phyloP scores from a whole-genome alignment of 1,140 invertebrate genomes.

The Drosophila nebulosa region DNA sequence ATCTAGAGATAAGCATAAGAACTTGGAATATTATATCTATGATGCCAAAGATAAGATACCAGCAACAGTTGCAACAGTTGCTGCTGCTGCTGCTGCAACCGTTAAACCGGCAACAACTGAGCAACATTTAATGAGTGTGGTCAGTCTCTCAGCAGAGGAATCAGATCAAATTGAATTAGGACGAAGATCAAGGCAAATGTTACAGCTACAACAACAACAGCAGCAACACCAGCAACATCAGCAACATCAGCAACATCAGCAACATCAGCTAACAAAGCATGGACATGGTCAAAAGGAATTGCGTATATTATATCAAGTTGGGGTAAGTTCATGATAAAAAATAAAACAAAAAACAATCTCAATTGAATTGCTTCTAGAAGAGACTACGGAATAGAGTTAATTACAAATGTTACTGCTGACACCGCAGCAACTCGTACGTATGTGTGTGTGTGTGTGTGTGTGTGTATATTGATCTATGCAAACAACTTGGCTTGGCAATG shows the following conservation, averaged over 20 bases:
- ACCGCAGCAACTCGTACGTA: conserved; percentile 1
- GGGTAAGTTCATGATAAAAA: conserved; percentile 65
- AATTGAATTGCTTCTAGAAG: conserved; percentile 1
- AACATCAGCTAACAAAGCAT: conserved; percentile 33
- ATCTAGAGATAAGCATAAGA: conserved; percentile 59
- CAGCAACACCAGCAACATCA: too few species aligned
- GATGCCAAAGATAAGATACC: conserved; percentile 60
- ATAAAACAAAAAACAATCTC: too few species aligned
- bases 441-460: neutral
- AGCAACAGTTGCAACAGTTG: conserved; percentile 22
- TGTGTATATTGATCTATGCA: conserved; percentile 59
- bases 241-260: conserved; percentile 45
- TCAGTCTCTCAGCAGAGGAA: conserved; percentile 48
- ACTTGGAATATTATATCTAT: conserved; percentile 65
- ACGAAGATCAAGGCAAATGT: conserved; percentile 65
- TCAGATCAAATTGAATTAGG: conserved; percentile 26
- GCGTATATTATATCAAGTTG: conserved; percentile 77
- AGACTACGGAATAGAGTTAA: conserved; percentile 33
- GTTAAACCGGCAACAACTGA: conserved; percentile 23
- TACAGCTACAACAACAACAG: conserved; percentile 53
- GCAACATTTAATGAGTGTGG: conserved; percentile 39
- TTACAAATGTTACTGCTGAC: conserved; percentile 30
- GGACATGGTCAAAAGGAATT: conserved; percentile 54
- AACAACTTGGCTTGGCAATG: conserved; percentile 45
- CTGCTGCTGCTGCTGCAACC: conserved; percentile 20